Conservation (phyloP, 1,140 invertebrate genomes). For the Melanaphis sacchari region DNA sequence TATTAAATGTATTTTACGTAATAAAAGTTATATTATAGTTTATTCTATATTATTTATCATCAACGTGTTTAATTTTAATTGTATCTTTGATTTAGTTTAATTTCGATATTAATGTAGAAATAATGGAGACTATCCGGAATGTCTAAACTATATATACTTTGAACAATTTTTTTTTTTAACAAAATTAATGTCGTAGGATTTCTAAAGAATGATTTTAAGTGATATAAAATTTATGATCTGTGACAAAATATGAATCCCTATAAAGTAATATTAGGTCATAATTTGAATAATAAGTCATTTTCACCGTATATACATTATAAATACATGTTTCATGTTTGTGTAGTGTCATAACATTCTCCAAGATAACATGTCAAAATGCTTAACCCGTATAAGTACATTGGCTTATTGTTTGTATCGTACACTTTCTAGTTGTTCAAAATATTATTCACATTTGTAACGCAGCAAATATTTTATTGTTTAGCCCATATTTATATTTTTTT, state of each 20-base stretch:
- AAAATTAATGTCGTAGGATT: neutral
- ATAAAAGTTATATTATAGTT: neutral
- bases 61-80: neutral
- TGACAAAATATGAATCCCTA: neutral
- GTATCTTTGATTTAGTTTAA: neutral
- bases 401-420: constrained; percentile 26
- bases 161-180: neutral
- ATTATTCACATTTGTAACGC: neutral
- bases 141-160: neutral
- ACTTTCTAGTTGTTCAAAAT: constrained; percentile 26
- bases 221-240: neutral
- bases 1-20: neutral
- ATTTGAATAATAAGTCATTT: constrained; percentile 15
- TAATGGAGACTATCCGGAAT: neutral
- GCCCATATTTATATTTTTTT: neutral
- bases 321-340: neutral
- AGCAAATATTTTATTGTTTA: neutral
- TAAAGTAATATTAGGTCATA: neutral
- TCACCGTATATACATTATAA: neutral
- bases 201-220: neutral
- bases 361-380: constrained; percentile 18
- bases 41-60: neutral
- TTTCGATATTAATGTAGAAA: neutral
- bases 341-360: neutral
- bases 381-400: constrained; percentile 5